These are phyloP conservation scores for Sebastes baramenuke DNA, from an alignment of 2,797 vertebrate species.

Conservation along the genomic window DNA sequence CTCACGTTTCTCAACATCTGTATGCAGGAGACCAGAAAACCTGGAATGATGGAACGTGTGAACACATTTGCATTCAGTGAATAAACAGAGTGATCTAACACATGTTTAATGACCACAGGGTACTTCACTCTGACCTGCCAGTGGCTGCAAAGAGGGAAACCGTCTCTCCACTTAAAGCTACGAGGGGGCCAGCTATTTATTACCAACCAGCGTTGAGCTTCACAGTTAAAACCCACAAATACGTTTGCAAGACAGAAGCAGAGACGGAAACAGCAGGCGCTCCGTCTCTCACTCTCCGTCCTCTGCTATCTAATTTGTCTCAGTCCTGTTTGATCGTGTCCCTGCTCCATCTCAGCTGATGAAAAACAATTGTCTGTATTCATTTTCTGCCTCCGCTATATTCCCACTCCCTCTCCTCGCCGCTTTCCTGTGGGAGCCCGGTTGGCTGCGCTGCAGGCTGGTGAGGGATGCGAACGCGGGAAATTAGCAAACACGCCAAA, in stretches of 20 bases:
- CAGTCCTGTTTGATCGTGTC: slow-evolving; percentile 54
- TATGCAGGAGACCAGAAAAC: slow-evolving; percentile 5
- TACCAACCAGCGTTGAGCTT: slow-evolving; percentile 9
- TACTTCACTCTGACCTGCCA: not conserved
- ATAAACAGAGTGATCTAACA: slow-evolving; percentile 10
- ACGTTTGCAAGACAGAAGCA: slow-evolving; percentile 22
- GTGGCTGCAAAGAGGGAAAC: not conserved
- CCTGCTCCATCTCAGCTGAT: slow-evolving; percentile 57
- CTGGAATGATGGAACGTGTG: not conserved
- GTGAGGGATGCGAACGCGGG: slow-evolving; percentile 53
- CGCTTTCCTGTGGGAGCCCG: slow-evolving; percentile 57
- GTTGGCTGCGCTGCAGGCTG: slow-evolving; percentile 52
- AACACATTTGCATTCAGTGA: slow-evolving; percentile 25
- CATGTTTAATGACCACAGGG: slow-evolving; percentile 3
- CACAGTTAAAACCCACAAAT: slow-evolving; percentile 30
- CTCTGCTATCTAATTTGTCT: slow-evolving; percentile 59
- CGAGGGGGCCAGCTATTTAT: not conserved
- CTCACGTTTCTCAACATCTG: slow-evolving; percentile 19
- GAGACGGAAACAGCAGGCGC: slow-evolving; percentile 5
- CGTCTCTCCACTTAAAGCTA: not conserved
- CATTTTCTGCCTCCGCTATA: slow-evolving; percentile 42
- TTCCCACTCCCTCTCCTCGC: slow-evolving; percentile 34
- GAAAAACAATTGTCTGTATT: slow-evolving; percentile 69
- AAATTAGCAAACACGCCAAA: slow-evolving; percentile 68
- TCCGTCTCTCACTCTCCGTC: slow-evolving; percentile 29